These are phyloP conservation scores for Brienomyrus longianalis DNA, from an alignment of 2,113 vertebrate species.

Conservation along the genomic window DNA sequence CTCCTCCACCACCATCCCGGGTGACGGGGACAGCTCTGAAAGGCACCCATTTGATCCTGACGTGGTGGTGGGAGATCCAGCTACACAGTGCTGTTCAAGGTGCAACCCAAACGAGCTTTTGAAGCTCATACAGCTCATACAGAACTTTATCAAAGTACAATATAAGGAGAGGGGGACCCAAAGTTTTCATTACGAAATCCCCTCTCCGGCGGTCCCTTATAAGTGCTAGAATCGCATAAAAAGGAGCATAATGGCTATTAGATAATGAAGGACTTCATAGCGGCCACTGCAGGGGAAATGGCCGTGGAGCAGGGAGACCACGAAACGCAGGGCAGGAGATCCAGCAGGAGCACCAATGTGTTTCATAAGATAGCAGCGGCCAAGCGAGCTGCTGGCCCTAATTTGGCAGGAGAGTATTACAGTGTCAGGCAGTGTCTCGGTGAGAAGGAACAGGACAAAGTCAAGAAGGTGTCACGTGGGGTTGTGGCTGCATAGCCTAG, in stretches of 20 bases:
- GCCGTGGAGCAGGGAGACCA: neutral
- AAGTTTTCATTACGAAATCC: slow-evolving; percentile 1
- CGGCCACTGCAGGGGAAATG: neutral
- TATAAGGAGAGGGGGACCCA: neutral
- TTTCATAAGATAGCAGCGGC: neutral
- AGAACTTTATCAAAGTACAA: slow-evolving; percentile 29
- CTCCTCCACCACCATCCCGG: slow-evolving; percentile 23
- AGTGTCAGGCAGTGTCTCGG: neutral
- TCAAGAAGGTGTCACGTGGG: neutral
- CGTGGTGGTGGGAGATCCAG: slow-evolving; percentile 8
- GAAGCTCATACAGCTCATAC: slow-evolving; percentile 20
- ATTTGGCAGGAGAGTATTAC: neutral
- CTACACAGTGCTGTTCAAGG: slow-evolving; percentile 2
- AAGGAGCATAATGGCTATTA: neutral
- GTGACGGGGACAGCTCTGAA: slow-evolving; percentile 25
- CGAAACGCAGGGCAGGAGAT: neutral
- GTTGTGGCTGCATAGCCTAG: neutral
- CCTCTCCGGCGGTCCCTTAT: neutral
- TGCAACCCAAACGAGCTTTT: neutral
- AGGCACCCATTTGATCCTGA: slow-evolving; percentile 34
- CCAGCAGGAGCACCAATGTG: neutral
- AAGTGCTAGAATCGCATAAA: neutral
- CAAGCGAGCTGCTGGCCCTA: neutral
- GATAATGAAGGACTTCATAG: neutral
- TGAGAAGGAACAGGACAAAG: neutral